Base-by-base conservation (phyloP, 2,888 invertebrate genomes). In the Cataglyphis cursor region DNA sequence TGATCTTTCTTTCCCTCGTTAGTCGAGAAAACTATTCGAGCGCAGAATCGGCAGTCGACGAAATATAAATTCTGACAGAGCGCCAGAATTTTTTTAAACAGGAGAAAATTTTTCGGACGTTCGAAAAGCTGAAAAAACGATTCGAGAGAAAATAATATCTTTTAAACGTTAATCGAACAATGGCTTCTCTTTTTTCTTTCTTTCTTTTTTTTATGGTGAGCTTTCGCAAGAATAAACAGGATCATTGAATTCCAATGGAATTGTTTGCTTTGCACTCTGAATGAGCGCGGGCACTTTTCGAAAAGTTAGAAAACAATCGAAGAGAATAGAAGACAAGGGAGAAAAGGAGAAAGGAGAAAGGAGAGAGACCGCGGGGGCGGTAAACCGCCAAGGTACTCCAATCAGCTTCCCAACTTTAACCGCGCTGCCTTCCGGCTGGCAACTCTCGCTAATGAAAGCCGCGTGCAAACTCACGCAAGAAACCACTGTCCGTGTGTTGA, bases 401-500 rank as follows among this genome's bases (percentile, higher is more conserved):
- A 78, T 78, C 78, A 70, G 70, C 78, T 70, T 70, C 57, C 57
- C 78, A 78, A 78, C 78, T 78, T 78, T 57, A 78, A 78, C 78
- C 78, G 70, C 78, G 70, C 78, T 78, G 78, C 78, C 78, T 78
- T 78, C 78, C 78, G 78, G 78, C 57, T 70, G 78, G 78, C 41
- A 78, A 70, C 57, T 78, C 51, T 6, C 78, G 31, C 78, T 78
- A 78, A 78, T 78, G 70, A 70, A 78, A 70, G 70, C 57, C 57
- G 57, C 78, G 70, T 78, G 78, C 57, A 70, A 59, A 59, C 70
- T 78, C 78, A 41, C 76, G 76, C 76, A 70, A 78, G 78, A 78
- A 78, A 70, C 78, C 57, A 9, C 41, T 35, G 54, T 57, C 66
- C 76, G 41, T 21, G 76, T 76, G 76, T 76, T 76, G 68, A 57